Base-by-base conservation (phyloP, 2,113 vertebrate genomes). In the Gambusia affinis region DNA sequence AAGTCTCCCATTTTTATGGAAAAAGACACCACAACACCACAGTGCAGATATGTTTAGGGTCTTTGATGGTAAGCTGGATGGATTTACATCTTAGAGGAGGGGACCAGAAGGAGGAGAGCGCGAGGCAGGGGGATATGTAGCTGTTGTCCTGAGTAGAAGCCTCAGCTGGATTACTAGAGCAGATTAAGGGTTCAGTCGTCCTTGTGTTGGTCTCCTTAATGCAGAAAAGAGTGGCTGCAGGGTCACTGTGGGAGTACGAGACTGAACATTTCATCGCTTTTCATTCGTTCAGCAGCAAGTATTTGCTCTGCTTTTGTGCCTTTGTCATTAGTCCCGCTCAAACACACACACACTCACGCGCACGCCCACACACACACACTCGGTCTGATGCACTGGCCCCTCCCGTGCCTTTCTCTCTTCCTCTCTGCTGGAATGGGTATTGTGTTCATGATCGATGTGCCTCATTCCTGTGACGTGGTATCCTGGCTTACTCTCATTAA, bases 401-500 rank as follows among this genome's bases (percentile, higher is more conserved):
- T 70, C 76, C 73, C 44, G 75, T 67, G 54, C 66, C 51, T 3
- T 28, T 51, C 54, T 63, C 74, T 74, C 66, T 81, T 76, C 74
- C 72, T 82, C 78, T 82, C 80, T 87, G 73, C 83, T 81, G 78
- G 89, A 88, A 89, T 78, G 72, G 84, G 79, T 88, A 87, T 91
- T 92, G 89, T 90, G 85, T 88, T 87, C 84, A 79, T 96, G 97
- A 97, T 96, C 95, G 95, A 97, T 97, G 93, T 92, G 87, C 94
- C 96, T 97, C 96, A 96, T 97, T 96, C 96, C 93, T 93, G 79
- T 80, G 93, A 95, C 93, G 94, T 94, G 89, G 93, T 93, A 94
- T 91, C 91, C 88, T 87, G 94, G 92, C 87, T 92, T 86, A 88
- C 92, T 94, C 95, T 95, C 95, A 96, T 98, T 97, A 97, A 96